Base-by-base conservation (phyloP, 2,888 invertebrate species). In the Aethes cnicana region DNA sequence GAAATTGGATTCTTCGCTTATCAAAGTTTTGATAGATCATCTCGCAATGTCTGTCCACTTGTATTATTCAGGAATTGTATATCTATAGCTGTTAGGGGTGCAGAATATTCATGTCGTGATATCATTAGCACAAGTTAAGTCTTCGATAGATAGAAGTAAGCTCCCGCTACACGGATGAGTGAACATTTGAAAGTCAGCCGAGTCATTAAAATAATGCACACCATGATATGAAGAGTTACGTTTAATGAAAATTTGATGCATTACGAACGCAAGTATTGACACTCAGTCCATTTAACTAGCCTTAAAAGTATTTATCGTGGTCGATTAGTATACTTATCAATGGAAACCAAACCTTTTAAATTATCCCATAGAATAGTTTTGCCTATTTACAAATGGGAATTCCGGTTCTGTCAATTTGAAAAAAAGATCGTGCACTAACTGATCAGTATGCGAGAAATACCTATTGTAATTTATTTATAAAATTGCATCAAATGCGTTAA, bases 41-140 rank as follows among this genome's bases (percentile, higher is more conserved):
- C 72, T 80, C 73, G 76, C 68, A 73, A 76, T 77, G 76, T 85
- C 85, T 87, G 86, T 88, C 88, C 85, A 85, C 74, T 81, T 46
- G 71, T 77, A 69, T 73, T 76, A 74, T 75, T 74, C 69, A 64
- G 63, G 68, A 65, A 53, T 58, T 56, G 48, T 54, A 47, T 47
- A 58, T 63, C 64, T 64, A 62, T 66, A 74, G 68, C 65, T 67
- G 57, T 59, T 68, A 62, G 61, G 54, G 44, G 66, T 70, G 72
- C 65, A 57, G 57, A 60, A 61, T 66, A 70, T 71, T 63, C 67
- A 69, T 77, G 74, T 79, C 78, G 74, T 81, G 74, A 82, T 81
- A 84, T 83, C 82, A 77, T 81, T 81, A 84, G 77, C 58, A 61
- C 64, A 72, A 62, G 58, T 55, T 59, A 59, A 63, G 70, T 72